Evolutionary conservation across 2,797 vertebrate genomes (phyloP).

Genomic region (Amniataba percoides): DNA sequence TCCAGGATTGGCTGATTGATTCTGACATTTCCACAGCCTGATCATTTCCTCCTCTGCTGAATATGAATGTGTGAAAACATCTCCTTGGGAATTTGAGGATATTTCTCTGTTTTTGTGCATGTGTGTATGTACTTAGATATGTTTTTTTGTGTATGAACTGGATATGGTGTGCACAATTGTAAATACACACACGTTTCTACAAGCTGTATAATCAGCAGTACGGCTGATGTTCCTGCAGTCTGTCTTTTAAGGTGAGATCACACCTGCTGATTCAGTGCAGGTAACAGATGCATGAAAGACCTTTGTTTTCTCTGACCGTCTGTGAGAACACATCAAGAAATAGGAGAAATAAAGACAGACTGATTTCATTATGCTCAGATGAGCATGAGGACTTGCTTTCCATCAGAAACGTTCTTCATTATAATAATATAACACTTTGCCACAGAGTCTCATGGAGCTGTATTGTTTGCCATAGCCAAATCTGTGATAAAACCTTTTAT

Average conservation of each 20-base stretch:
- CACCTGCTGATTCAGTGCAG: neutral
- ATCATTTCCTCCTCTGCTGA: conserved; percentile 51
- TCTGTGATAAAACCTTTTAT: too few species aligned
- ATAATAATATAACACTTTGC: neutral
- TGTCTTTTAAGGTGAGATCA: neutral
- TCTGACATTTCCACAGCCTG: conserved; percentile 63
- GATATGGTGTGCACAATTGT: neutral
- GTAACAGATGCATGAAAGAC: neutral
- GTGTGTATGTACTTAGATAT: neutral
- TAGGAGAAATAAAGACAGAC: neutral
- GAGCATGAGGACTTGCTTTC: neutral
- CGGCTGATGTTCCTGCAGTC: neutral
- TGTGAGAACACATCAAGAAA: neutral
- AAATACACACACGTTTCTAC: neutral
- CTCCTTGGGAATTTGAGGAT: conserved; percentile 29
- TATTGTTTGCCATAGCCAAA: too few species aligned
- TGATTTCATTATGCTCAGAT: too few species aligned
- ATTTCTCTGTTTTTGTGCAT: neutral
- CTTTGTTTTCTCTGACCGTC: neutral
- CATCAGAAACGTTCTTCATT: neutral
- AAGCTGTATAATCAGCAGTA: neutral
- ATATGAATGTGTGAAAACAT: conserved; percentile 51
- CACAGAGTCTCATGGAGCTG: neutral
- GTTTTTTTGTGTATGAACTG: too few species aligned
- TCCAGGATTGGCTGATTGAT: conserved; percentile 57